A percentile compares a stretch with the other conserved stretches of the same genome.
phyloP scores from a whole-genome alignment of 2,888 invertebrate genomes.

The Sceliomorpha sp. region DNA sequence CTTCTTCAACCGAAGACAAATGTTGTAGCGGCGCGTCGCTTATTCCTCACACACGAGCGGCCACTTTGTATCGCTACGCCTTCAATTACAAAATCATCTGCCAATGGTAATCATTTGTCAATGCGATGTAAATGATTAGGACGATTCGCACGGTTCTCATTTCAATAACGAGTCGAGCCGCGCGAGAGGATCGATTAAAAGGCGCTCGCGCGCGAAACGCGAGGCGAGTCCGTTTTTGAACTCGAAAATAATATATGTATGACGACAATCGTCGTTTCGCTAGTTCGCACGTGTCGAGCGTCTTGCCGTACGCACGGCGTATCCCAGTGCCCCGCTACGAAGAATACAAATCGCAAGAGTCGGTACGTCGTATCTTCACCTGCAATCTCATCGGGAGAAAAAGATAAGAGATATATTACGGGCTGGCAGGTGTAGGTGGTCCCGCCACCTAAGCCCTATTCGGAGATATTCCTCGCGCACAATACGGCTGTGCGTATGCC shows the following conservation, averaged over 20 bases:
- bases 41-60: conserved; percentile 48
- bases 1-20: conserved; percentile 41
- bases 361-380: conserved; percentile 59
- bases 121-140: too few species aligned
- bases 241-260: too few species aligned
- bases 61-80: conserved; percentile 34
- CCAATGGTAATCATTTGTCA: too few species aligned
- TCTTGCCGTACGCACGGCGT: too few species aligned
- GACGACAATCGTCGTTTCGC: too few species aligned
- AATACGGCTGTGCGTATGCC: conserved; percentile 10
- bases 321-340: too few species aligned
- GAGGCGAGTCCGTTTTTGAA: too few species aligned
- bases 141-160: too few species aligned
- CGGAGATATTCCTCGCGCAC: conserved; percentile 32
- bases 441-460: conserved; percentile 58
- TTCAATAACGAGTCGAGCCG: too few species aligned
- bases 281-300: too few species aligned
- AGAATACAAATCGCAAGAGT: conserved; percentile 44
- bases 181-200: too few species aligned
- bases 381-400: conserved; percentile 63
- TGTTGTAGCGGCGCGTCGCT: conserved; percentile 34
- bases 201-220: too few species aligned
- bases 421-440: conserved; percentile 78
- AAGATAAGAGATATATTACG: conserved; percentile 68
- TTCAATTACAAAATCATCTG: conserved; percentile 23